Evolutionary conservation across 2,888 invertebrate species (phyloP), one percentile per base, ranked within the genome.

Genomic region (Drosophila neotestacea): DNA sequence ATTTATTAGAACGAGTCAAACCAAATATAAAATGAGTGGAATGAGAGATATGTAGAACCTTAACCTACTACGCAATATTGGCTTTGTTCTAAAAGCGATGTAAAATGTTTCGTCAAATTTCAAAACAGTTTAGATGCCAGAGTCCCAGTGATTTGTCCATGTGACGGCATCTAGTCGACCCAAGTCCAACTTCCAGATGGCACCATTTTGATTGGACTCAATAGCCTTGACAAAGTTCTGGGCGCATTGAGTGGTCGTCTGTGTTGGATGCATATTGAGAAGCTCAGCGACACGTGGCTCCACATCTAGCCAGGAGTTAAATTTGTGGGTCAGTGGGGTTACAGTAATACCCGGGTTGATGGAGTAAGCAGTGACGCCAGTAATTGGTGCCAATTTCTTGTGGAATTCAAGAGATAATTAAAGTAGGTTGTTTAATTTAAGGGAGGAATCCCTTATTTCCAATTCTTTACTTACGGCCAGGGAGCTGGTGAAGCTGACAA

Each of bases 401-500:
- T 16, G 30, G 6, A 38, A 5, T 27, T 7, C 7, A 42, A 10
- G 1, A 3, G 11, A 11, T 6, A 42, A 16, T 28, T 22, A 1
- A 0, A 5, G 27, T 0, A 4, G 10, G 11, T 16, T 11, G 4
- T 6, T 4, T 2, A 4, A 4, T 13, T 11, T 44, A 3, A 3
- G 5, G 7, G 1, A 38, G 9, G 6, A n/a, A 4, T 46, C 4
- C n/a, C 2, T 6, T 22, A 22, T 22, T 22, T 2, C 2, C 22
- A 22, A 22, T 3, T n/a, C 0, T 10, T n/a, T 10, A 84, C 90
- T 83, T 75, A 91, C 92, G 52, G 92, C 88, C 52, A 93, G 68
- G n/a, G 89, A 88, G 28, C 81, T 83, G 42, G 91, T 92, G 76
- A 93, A 93, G 68, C 92, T 92, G 16, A 93, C 79, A 5, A 93